phyloP scores from a whole-genome alignment of 1,140 invertebrate species.

The Heliothis subflexa region DNA sequence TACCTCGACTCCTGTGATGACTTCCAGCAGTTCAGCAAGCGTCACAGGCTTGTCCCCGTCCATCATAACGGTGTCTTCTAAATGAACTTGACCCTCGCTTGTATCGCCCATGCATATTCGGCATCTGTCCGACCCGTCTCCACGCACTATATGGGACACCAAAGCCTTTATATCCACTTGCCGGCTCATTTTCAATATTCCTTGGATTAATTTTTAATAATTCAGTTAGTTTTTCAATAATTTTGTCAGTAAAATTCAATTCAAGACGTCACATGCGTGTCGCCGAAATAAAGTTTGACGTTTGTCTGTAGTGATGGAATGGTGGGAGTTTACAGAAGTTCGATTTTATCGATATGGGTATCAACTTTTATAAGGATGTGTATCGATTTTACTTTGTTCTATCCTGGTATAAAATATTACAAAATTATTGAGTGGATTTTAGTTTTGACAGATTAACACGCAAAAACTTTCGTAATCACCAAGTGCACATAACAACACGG shows the following conservation, averaged over 20 bases:
- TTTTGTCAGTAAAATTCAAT: conserved; percentile 25
- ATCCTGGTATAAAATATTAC: no score
- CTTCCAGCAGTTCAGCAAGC: conserved; percentile 73
- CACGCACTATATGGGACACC: conserved; percentile 75
- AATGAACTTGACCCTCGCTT: conserved; percentile 74
- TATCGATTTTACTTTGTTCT: no score
- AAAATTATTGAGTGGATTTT: no score
- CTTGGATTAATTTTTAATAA: neutral
- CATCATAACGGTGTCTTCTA: conserved; percentile 80
- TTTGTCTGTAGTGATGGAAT: neutral
- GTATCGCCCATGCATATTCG: conserved; percentile 82
- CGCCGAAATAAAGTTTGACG: conserved; percentile 3
- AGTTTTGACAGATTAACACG: no score
- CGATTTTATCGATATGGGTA: neutral
- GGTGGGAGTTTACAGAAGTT: neutral
- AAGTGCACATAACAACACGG: no score
- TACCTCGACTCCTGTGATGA: conserved; percentile 78
- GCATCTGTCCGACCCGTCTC: conserved; percentile 76
- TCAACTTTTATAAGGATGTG: no score
- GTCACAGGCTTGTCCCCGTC: conserved; percentile 75
- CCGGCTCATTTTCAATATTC: conserved; percentile 63
- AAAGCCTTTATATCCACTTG: conserved; percentile 79
- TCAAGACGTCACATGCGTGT: conserved; percentile 32
- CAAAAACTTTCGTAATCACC: no score
- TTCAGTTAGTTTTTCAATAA: neutral